A percentile compares a stretch with the other conserved stretches of the same genome.
Evolutionary conservation across 2,797 vertebrate genomes (phyloP).

Genomic region (Sebastes cheni): DNA sequence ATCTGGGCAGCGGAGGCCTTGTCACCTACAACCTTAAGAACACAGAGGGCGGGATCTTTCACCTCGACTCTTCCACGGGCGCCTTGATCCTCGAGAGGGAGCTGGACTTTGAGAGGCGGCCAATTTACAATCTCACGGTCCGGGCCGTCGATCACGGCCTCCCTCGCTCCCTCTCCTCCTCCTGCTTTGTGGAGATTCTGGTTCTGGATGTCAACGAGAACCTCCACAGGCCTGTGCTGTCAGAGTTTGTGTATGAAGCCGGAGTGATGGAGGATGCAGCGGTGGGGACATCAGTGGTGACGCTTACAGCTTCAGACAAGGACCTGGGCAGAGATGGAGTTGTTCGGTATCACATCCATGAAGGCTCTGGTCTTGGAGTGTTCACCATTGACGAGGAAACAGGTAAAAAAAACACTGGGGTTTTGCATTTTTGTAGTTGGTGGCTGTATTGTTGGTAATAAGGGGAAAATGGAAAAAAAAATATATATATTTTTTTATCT

Average conservation of each 20-base stretch:
- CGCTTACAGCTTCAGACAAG: constrained; percentile 86
- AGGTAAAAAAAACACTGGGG: constrained; percentile 79
- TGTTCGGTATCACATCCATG: constrained; percentile 89
- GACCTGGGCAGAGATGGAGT: constrained; percentile 91
- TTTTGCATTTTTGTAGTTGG: neutral
- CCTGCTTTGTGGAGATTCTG: constrained; percentile 90
- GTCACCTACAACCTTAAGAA: constrained; percentile 90
- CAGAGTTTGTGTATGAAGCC: constrained; percentile 88
- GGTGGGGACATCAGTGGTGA: constrained; percentile 85
- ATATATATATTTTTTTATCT: no score
- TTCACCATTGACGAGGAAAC: constrained; percentile 92
- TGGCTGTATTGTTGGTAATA: neutral
- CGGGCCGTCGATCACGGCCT: constrained; percentile 90
- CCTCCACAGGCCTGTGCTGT: constrained; percentile 88
- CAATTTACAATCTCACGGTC: constrained; percentile 90
- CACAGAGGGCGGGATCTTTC: constrained; percentile 85
- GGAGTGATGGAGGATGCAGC: constrained; percentile 88
- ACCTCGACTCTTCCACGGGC: constrained; percentile 86
- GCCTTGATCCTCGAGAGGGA: constrained; percentile 90
- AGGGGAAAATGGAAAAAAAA: no score
- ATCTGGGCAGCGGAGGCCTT: constrained; percentile 86
- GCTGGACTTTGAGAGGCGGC: constrained; percentile 91
- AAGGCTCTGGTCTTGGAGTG: constrained; percentile 88
- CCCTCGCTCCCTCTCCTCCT: constrained; percentile 89
- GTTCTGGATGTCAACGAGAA: constrained; percentile 96